Evolutionary conservation across 2,797 vertebrate species (phyloP).

Genomic region (Cossypha caffra): DNA sequence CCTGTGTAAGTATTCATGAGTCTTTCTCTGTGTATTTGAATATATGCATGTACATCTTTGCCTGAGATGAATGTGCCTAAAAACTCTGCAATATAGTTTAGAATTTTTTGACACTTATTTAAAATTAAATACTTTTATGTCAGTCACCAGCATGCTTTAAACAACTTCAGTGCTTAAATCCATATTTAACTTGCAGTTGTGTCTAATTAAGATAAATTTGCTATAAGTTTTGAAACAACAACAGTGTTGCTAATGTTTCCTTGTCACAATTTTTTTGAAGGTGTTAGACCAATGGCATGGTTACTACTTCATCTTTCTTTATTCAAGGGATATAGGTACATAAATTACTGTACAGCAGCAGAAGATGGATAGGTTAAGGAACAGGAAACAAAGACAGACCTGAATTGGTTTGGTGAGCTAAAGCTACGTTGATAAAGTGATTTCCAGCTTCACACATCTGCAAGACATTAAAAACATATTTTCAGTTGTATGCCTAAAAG

Average conservation of each 20-base stretch:
- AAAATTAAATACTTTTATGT: not conserved
- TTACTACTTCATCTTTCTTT: not conserved
- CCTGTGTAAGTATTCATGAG: not conserved
- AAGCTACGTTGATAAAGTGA: slow-evolving; percentile 79
- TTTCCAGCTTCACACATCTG: slow-evolving; percentile 84
- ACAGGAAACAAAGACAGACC: slow-evolving; percentile 66
- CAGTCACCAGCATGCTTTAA: not conserved
- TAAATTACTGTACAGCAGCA: not conserved
- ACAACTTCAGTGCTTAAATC: not conserved
- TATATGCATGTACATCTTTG: not conserved
- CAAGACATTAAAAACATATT: slow-evolving; percentile 55
- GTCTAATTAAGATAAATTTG: slow-evolving; percentile 32
- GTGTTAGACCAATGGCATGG: not conserved
- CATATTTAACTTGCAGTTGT: not conserved
- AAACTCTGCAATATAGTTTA: not conserved
- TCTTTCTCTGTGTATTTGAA: not conserved
- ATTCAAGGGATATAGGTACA: not conserved
- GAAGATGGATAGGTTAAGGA: slow-evolving; percentile 6
- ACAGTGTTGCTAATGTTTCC: not conserved
- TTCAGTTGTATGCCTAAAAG: not conserved
- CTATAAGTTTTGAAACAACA: not conserved
- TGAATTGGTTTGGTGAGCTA: slow-evolving; percentile 76
- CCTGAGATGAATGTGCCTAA: not conserved
- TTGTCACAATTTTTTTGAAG: not conserved
- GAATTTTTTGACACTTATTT: not conserved